Conservation (phyloP, 2,113 vertebrate species). For the Zeus faber region DNA sequence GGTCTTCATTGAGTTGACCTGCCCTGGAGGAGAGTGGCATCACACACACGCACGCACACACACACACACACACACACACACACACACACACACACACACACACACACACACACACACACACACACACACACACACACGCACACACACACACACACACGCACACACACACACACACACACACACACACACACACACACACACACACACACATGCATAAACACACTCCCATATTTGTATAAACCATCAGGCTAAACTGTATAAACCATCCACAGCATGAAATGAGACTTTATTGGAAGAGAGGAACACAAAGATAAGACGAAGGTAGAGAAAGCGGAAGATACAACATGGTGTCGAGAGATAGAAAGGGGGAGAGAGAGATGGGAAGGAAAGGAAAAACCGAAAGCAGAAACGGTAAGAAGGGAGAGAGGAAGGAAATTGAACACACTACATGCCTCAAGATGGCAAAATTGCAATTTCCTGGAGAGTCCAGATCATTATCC, state of each 20-base stretch:
- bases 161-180: no score
- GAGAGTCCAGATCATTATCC: neutral
- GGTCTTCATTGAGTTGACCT: no score
- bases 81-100: neutral
- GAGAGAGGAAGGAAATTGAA: neutral
- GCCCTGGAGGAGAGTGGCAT: neutral
- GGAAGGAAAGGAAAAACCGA: neutral
- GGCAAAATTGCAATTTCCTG: conserved; percentile 3
- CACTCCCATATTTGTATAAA: no score
- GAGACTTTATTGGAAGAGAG: no score
- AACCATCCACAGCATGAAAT: no score
- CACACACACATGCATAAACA: no score
- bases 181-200: no score
- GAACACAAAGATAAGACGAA: no score
- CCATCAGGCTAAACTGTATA: no score
- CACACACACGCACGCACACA: conserved; percentile 1
- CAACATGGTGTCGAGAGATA: neutral
- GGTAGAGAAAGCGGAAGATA: no score
- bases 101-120: neutral
- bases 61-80: conserved; percentile 4
- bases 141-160: neutral
- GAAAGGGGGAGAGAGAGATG: neutral
- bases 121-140: neutral
- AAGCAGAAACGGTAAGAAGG: neutral
- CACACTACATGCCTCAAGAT: neutral